Evolutionary conservation across 2,888 invertebrate species (phyloP), one percentile per base, ranked within the genome.

Genomic region (Apocheima hispidaria): DNA sequence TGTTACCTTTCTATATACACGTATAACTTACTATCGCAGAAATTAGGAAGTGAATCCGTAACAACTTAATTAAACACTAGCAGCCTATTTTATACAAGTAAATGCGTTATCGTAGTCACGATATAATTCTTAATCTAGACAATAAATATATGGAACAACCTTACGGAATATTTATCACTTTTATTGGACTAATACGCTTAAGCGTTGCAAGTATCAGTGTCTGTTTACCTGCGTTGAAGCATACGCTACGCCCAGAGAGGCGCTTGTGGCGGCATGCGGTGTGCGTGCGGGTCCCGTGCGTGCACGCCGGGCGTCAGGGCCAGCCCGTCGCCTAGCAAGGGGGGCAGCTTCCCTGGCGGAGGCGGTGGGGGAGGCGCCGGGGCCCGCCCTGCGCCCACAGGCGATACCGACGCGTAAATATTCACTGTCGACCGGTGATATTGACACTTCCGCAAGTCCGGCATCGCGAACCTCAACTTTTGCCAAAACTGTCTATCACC

Each of bases 401-500:
- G 93, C 52, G 93, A 93, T 86, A 93, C 94, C 65, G 95, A 94
- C 69, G 95, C 95, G 89, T 96, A 96, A 87, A 96, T 95, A 86
- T 96, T 96, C 78, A 95, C 94, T 71, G 95, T 94, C 65, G 95
- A 95, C 73, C 94, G 93, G 81, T 94, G 95, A 84, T 94, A 94
- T 71, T 94, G 92, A 86, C 94, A 94, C 88, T 94, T 93, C 83
- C 94, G 93, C 72, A 95, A 94, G 87, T 97, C 97, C 62, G 98
- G 98, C 95, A 98, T 95, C 56, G 98, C 97, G 82, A 97, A 97
- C 82, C 97, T 95, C 68, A 99, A 93, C 90, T 99, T 98, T 83
- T 98, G 98, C 99, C 99, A 99, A 93, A 99, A 99, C 83, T 97
- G 96, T 84, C 97, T 96, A 90, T 99, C 98, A 68, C 97, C 97